Conservation (phyloP, 2,888 invertebrate genomes). For the Megamerina dolium region DNA sequence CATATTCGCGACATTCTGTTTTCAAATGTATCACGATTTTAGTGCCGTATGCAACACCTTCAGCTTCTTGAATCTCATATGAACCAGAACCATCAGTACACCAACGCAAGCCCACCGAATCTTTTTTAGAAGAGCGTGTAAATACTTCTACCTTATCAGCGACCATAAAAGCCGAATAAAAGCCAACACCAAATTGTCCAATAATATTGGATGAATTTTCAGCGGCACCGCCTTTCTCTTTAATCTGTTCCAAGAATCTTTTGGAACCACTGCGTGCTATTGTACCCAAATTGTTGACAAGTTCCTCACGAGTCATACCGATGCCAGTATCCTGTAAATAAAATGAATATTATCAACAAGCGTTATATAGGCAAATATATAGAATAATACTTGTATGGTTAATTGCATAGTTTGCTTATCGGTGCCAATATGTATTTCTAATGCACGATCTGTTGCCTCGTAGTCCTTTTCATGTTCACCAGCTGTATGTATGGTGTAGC, state of each 20-base stretch:
- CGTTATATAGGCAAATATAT: background rate
- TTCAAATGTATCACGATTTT: conserved; percentile 89
- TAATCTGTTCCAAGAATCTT: conserved; percentile 79
- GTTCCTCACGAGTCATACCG: conserved; percentile 91
- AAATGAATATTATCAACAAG: background rate
- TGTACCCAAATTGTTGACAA: conserved; percentile 85
- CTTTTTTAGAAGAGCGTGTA: conserved; percentile 63
- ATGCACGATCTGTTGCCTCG: conserved; percentile 57
- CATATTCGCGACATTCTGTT: conserved; percentile 79
- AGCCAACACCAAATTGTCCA: conserved; percentile 97
- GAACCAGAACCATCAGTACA: conserved; percentile 83
- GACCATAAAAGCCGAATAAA: conserved; percentile 97
- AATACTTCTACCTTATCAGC: conserved; percentile 91
- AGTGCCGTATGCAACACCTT: conserved; percentile 80
- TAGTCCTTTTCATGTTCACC: conserved; percentile 53
- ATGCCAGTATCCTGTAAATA: conserved; percentile 75
- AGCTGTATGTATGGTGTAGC: conserved; percentile 62
- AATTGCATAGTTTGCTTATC: conserved; percentile 81
- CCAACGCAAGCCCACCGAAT: conserved; percentile 77
- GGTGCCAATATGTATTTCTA: conserved; percentile 84
- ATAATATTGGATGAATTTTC: conserved; percentile 73
- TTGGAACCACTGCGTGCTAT: conserved; percentile 96
- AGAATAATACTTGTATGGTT: conserved; percentile 66
- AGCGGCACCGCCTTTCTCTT: conserved; percentile 57
- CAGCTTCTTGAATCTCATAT: conserved; percentile 83